Evolutionary conservation across 2,113 vertebrate genomes (phyloP).

Genomic region (Myotis lucifugus): DNA sequence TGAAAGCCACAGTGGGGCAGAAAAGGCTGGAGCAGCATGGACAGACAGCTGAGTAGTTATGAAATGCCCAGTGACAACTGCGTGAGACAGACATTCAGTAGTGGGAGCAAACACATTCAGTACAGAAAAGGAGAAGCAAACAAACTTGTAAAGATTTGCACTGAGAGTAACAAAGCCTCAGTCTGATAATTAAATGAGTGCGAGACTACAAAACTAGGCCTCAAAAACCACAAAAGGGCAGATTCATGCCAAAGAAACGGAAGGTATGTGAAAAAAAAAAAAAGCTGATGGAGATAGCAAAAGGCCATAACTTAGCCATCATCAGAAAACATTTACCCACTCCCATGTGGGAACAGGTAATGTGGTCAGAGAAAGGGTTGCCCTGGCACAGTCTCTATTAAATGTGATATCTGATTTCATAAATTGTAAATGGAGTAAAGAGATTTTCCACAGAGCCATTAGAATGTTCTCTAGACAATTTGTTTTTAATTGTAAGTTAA

Average conservation of each 20-base stretch:
- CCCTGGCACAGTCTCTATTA: conserved; percentile 15
- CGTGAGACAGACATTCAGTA: neutral
- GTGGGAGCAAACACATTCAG: neutral
- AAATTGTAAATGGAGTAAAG: conserved; percentile 49
- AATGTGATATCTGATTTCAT: conserved; percentile 57
- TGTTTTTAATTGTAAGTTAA: conserved; percentile 68
- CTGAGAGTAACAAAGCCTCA: neutral
- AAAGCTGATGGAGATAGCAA: neutral
- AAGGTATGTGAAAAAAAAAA: neutral
- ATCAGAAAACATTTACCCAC: neutral
- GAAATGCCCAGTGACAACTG: neutral
- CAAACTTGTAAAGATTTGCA: neutral
- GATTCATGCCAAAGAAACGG: neutral
- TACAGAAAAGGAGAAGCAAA: neutral
- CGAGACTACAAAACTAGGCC: neutral
- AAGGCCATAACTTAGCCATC: neutral
- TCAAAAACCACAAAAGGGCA: neutral
- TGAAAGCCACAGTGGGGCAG: neutral
- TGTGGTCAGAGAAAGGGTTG: neutral
- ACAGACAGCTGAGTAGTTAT: neutral
- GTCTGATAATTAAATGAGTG: neutral
- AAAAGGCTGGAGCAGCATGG: neutral
- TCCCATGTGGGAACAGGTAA: neutral
- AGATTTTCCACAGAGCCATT: conserved; percentile 44
- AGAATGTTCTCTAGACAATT: conserved; percentile 57